These are phyloP conservation scores for Rhinoraja longicauda DNA, from an alignment of 2,797 vertebrate species.

Conservation along the genomic window DNA sequence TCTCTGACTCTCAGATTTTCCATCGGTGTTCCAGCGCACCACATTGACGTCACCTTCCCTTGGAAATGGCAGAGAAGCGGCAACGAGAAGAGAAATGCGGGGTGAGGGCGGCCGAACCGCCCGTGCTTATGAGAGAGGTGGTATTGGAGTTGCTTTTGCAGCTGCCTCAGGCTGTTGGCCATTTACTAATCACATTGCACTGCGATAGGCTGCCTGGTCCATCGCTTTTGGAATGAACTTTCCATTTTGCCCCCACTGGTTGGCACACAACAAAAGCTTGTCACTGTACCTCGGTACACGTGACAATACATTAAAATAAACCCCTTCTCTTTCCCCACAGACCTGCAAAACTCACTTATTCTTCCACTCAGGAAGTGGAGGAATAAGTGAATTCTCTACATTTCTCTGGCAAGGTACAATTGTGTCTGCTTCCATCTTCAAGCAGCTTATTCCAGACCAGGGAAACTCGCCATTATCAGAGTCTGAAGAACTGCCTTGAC, in stretches of 20 bases:
- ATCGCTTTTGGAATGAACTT: not conserved
- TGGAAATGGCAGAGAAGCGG: too few species aligned
- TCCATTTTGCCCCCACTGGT: not conserved
- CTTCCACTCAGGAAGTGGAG: too few species aligned
- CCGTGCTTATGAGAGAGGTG: not conserved
- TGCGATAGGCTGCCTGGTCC: not conserved
- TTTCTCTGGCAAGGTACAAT: too few species aligned
- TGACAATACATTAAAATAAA: too few species aligned
- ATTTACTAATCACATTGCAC: conserved; percentile 36
- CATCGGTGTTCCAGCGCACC: not conserved
- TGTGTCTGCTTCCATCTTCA: not conserved
- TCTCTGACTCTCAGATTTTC: not conserved
- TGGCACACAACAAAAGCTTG: too few species aligned
- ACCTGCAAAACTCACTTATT: not conserved
- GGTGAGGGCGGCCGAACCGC: not conserved
- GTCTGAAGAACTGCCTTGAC: too few species aligned
- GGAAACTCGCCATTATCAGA: not conserved
- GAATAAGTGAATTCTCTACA: too few species aligned
- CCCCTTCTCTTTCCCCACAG: not conserved
- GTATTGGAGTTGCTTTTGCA: conserved; percentile 40
- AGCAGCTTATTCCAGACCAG: not conserved
- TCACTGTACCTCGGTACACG: too few species aligned
- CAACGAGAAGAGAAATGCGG: not conserved
- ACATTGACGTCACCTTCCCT: not conserved
- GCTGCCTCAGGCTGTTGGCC: conserved; percentile 48